Evolutionary conservation across 2,797 vertebrate species (phyloP).

Genomic region (Cirrhinus mrigala): DNA sequence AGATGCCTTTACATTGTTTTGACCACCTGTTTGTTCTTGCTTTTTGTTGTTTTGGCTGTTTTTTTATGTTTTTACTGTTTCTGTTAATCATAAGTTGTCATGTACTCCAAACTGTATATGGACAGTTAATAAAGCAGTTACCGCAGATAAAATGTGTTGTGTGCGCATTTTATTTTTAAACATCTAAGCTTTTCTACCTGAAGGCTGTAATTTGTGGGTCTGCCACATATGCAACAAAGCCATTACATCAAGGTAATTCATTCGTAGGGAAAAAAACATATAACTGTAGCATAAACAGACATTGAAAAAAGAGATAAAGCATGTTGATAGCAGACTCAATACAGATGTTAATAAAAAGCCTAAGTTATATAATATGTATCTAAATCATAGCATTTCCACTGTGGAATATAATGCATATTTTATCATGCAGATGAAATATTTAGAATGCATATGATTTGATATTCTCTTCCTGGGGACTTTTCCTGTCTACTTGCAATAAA

Average conservation of each 20-base stretch:
- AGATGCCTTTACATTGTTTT: conserved; percentile 5
- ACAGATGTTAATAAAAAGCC: conserved; percentile 4
- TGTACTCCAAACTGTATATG: background rate
- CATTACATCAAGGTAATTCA: background rate
- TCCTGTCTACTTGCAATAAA: conserved; percentile 51
- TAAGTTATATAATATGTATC: conserved; percentile 74
- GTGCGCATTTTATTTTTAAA: background rate
- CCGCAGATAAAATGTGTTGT: background rate
- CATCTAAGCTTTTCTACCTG: background rate
- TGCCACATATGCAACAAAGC: conserved; percentile 5
- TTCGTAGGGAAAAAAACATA: background rate
- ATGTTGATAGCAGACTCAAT: background rate
- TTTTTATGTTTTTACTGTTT: background rate
- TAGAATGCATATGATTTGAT: conserved; percentile 78
- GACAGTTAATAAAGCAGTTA: conserved; percentile 7
- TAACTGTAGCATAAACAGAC: background rate
- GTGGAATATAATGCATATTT: conserved; percentile 80
- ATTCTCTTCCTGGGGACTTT: conserved; percentile 70
- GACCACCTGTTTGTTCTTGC: background rate
- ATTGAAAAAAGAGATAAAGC: background rate
- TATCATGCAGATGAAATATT: conserved; percentile 80
- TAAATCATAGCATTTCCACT: conserved; percentile 78
- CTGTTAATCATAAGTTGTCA: conserved; percentile 9
- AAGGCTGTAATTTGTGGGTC: conserved; percentile 6
- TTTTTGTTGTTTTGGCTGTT: background rate